Percentiles rank a stretch among this genome's conserved stretches.
Evolutionary conservation across 2,888 invertebrate genomes (phyloP).

Genomic region (Sarcophaga subvicina): DNA sequence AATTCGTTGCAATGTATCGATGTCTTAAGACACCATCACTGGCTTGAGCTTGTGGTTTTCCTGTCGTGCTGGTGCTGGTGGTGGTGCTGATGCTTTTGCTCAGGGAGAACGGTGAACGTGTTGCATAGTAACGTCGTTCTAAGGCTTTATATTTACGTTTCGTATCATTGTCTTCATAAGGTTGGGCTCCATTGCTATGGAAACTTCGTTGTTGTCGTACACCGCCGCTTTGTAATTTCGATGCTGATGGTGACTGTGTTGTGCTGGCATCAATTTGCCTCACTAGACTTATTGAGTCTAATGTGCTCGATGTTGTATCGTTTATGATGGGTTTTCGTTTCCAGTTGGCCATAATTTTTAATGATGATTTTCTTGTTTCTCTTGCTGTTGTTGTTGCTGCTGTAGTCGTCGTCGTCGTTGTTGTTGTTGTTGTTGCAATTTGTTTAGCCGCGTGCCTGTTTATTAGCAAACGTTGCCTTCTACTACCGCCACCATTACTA

Average conservation of each 20-base stretch:
- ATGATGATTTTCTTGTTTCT: no score
- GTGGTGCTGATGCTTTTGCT: slow-evolving; percentile 38
- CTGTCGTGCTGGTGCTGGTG: slow-evolving; percentile 56
- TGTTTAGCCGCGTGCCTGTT: slow-evolving; percentile 67
- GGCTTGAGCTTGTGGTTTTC: slow-evolving; percentile 32
- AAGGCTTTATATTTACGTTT: slow-evolving; percentile 55
- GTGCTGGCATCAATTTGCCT: slow-evolving; percentile 61
- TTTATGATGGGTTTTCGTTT: slow-evolving; percentile 63
- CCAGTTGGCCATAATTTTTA: slow-evolving; percentile 52
- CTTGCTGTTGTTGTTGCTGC: slow-evolving; percentile 60
- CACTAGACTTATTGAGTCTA: slow-evolving; percentile 65
- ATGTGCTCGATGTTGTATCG: slow-evolving; percentile 57
- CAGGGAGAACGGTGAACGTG: slow-evolving; percentile 39
- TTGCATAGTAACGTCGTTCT: slow-evolving; percentile 53
- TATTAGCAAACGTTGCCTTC: slow-evolving; percentile 72
- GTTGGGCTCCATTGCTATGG: slow-evolving; percentile 63
- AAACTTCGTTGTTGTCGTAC: slow-evolving; percentile 73
- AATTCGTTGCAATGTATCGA: slow-evolving; percentile 43
- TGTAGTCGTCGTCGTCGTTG: slow-evolving; percentile 69
- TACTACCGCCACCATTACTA: slow-evolving; percentile 18
- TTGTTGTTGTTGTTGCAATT: slow-evolving; percentile 66
- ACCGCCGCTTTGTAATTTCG: slow-evolving; percentile 27
- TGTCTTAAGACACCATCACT: slow-evolving; percentile 24
- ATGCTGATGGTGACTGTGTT: slow-evolving; percentile 35
- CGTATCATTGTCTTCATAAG: slow-evolving; percentile 51